These are phyloP conservation scores for Agrochola lota DNA, from an alignment of 2,888 invertebrate species.

Conservation along the genomic window DNA sequence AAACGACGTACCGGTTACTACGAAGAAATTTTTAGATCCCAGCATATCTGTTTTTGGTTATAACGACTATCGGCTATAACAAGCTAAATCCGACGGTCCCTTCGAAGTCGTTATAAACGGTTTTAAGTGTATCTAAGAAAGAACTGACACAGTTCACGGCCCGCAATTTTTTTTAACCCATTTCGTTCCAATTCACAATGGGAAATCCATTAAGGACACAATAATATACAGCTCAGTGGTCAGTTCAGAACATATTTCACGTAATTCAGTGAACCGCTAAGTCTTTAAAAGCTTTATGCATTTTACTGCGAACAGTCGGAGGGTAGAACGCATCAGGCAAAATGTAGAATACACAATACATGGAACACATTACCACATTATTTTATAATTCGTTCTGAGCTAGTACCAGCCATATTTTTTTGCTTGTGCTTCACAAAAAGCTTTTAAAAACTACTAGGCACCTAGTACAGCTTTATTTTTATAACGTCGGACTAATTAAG, in stretches of 20 bases:
- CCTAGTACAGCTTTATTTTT: not conserved
- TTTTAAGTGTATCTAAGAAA: not conserved
- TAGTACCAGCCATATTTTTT: not conserved
- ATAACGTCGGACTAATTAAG: no score
- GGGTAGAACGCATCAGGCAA: constrained; percentile 44
- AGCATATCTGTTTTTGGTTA: no score
- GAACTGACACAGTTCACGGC: not conserved
- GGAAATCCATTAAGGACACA: constrained; percentile 8
- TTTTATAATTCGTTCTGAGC: constrained; percentile 12
- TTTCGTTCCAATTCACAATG: constrained; percentile 17
- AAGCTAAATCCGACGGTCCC: no score
- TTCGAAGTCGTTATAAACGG: no score
- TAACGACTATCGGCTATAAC: no score
- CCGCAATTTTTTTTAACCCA: no score
- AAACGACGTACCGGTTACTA: no score
- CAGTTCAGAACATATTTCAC: constrained; percentile 36
- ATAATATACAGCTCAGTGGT: constrained; percentile 27
- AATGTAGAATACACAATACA: constrained; percentile 33
- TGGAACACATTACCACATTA: not conserved
- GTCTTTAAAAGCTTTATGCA: constrained; percentile 68
- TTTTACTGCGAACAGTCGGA: constrained; percentile 45
- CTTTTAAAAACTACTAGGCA: not conserved
- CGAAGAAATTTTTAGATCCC: no score
- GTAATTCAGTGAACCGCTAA: constrained; percentile 56
- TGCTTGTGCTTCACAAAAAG: constrained; percentile 16